Evolutionary conservation across 2,113 vertebrate genomes (phyloP).

Genomic region (Egretta garzetta): DNA sequence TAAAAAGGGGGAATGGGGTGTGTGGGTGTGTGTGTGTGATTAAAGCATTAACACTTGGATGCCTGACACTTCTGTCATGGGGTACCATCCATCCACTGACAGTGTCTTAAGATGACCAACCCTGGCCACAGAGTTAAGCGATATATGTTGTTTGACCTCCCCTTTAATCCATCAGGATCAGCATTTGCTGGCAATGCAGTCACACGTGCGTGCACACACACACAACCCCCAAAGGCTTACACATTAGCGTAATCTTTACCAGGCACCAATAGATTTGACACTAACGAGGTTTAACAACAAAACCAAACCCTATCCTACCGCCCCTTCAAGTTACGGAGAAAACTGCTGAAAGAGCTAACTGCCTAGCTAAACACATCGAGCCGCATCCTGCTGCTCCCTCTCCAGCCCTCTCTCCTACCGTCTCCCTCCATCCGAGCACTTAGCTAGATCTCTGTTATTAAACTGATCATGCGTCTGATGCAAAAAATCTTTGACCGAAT

Average conservation of each 20-base stretch:
- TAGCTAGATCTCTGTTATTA: background rate
- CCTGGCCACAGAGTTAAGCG: background rate
- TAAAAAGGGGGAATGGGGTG: background rate
- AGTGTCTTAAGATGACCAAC: background rate
- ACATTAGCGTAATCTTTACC: background rate
- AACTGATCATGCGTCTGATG: slow-evolving; percentile 10
- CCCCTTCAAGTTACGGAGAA: background rate
- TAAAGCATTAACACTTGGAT: background rate
- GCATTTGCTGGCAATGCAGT: background rate
- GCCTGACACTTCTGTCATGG: background rate
- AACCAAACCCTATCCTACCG: background rate
- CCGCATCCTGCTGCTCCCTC: background rate
- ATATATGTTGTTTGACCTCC: background rate
- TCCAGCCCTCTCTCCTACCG: background rate
- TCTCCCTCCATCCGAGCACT: background rate
- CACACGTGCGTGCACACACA: accelerated
- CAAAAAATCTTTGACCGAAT: slow-evolving; percentile 37
- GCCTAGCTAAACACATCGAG: background rate
- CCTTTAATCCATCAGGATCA: background rate
- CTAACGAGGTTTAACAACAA: slow-evolving; percentile 21
- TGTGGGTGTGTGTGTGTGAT: background rate
- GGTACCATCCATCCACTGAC: background rate
- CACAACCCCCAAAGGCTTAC: background rate
- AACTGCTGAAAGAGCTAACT: slow-evolving; percentile 33
- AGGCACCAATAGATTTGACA: background rate